Conservation (phyloP, 2,888 invertebrate species). For the Amitus sp. region DNA sequence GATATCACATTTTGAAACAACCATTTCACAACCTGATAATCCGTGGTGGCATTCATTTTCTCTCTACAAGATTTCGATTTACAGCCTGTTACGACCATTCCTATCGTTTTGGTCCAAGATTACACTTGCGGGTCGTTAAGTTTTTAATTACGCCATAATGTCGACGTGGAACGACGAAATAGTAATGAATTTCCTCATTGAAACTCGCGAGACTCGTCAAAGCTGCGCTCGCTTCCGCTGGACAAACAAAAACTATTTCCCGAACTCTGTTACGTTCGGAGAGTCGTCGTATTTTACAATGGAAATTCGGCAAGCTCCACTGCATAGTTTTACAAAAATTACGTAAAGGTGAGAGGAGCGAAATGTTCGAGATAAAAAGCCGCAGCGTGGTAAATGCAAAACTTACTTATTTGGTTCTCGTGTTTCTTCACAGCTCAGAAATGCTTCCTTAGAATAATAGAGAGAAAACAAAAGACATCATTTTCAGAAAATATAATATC, state of each 20-base stretch:
- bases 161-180: no score
- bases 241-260: neutral
- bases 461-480: no score
- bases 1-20: slow-evolving; percentile 25
- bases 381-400: slow-evolving; percentile 43
- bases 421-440: slow-evolving; percentile 7
- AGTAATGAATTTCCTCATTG: no score
- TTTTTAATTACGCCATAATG: neutral
- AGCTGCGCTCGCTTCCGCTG: neutral
- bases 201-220: neutral
- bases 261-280: neutral
- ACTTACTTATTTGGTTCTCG: slow-evolving; percentile 37
- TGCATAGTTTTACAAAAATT: slow-evolving; percentile 3
- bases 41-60: neutral
- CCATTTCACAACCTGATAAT: neutral
- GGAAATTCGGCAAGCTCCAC: neutral
- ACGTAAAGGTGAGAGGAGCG: slow-evolving; percentile 18
- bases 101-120: neutral
- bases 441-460: no score
- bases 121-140: neutral
- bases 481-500: no score
- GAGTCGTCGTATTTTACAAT: neutral
- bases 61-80: neutral
- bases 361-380: slow-evolving; percentile 28
- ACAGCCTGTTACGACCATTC: neutral